A percentile compares a stretch with the other conserved stretches of the same genome.
phyloP scores from a whole-genome alignment of 2,888 invertebrate species.

The Lobophora halterata region DNA sequence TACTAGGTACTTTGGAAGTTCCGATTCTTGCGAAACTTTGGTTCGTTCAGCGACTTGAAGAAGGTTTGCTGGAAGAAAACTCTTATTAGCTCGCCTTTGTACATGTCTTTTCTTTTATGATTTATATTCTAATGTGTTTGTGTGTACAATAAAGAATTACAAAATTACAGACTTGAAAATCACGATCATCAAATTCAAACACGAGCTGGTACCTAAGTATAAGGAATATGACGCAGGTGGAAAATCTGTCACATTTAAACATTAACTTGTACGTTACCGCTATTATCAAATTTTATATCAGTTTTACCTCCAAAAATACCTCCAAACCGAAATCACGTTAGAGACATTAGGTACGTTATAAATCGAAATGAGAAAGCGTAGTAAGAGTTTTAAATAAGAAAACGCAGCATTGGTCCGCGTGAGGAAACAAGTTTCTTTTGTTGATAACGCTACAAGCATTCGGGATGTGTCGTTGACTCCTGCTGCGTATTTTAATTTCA shows the following conservation, averaged over 20 bases:
- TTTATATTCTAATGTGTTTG: too few species aligned
- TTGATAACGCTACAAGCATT: slow-evolving; percentile 64
- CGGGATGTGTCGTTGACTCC: slow-evolving; percentile 60
- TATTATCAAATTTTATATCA: slow-evolving; percentile 9
- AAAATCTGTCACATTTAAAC: slow-evolving; percentile 11
- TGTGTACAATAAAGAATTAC: too few species aligned
- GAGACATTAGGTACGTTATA: slow-evolving; percentile 42
- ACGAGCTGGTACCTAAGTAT: neutral
- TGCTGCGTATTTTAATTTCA: slow-evolving; percentile 34
- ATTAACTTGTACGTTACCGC: slow-evolving; percentile 6
- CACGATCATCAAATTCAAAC: slow-evolving; percentile 2
- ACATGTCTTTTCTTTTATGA: too few species aligned
- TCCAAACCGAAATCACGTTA: slow-evolving; percentile 16
- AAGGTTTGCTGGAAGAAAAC: too few species aligned
- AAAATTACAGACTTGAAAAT: too few species aligned
- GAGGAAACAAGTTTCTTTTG: slow-evolving; percentile 70
- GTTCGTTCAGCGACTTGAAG: too few species aligned
- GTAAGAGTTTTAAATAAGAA: slow-evolving; percentile 60
- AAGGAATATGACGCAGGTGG: slow-evolving; percentile 7
- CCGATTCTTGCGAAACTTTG: too few species aligned
- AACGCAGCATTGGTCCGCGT: slow-evolving; percentile 49
- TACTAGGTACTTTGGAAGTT: too few species aligned
- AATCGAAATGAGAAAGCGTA: slow-evolving; percentile 68
- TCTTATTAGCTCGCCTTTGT: too few species aligned
- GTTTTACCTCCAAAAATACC: too few species aligned